Percentiles rank a stretch among this genome's conserved stretches.
These are phyloP conservation scores for Eriocheir sinensis DNA, from an alignment of 1,140 invertebrate genomes.

Conservation along the genomic window DNA sequence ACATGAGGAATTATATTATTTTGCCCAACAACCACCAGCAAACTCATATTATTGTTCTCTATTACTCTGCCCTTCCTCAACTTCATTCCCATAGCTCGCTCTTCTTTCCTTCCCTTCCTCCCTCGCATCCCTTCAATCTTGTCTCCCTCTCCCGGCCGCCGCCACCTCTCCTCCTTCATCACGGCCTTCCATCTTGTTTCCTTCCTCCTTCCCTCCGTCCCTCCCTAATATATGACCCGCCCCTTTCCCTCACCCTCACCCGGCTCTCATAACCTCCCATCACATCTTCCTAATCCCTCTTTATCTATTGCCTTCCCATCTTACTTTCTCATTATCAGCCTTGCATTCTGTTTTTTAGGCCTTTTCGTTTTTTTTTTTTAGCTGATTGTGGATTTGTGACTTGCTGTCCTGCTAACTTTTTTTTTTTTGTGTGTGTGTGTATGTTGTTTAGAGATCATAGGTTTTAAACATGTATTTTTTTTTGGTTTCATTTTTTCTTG, in stretches of 20 bases:
- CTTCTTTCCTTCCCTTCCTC: not conserved
- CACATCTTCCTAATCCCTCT: constrained; percentile 8
- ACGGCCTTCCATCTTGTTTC: not conserved
- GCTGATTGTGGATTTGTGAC: not conserved
- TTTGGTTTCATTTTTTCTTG: not conserved
- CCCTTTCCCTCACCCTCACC: not conserved
- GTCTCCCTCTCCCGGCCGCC: not conserved
- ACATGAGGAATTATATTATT: not conserved
- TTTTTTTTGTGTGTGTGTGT: no score
- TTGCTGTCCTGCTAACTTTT: no score
- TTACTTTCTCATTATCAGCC: not conserved
- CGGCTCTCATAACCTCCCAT: constrained; percentile 14
- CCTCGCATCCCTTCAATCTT: not conserved
- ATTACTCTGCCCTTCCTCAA: not conserved
- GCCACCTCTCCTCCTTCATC: not conserved
- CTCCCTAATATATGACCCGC: constrained; percentile 36
- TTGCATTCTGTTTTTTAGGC: not conserved
- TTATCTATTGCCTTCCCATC: constrained; percentile 15
- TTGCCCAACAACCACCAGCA: not conserved
- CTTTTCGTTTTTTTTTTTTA: no score
- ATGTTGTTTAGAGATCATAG: not conserved
- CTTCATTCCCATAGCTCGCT: not conserved
- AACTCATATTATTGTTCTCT: not conserved
- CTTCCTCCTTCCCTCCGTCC: constrained; percentile 53
- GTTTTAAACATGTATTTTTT: not conserved